phyloP scores from a whole-genome alignment of 37 sponge, comb jelly and placozoan species.

The Ephydatia muelleri region DNA sequence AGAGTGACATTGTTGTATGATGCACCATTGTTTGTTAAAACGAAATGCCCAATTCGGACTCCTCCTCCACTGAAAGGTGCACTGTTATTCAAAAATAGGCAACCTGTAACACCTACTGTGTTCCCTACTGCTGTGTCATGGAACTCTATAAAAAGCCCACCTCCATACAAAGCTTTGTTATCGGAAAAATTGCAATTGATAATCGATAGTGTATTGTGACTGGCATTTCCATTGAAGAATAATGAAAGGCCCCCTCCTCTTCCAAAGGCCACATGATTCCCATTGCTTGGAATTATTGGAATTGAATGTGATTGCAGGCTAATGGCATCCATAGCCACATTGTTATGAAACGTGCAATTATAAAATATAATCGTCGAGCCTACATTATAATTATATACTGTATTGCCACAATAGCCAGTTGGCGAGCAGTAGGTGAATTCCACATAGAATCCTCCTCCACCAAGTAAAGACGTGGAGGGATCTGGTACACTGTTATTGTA shows the following conservation, averaged over 20 bases:
- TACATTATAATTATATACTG: not conserved
- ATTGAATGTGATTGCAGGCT: not conserved
- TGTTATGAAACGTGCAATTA: conserved; percentile 4
- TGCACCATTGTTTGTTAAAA: not conserved
- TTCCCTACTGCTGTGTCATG: conserved; percentile 35
- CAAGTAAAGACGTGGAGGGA: not conserved
- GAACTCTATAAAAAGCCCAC: conserved; percentile 58
- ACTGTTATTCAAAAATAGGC: not conserved
- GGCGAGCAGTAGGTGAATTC: conserved; percentile 60
- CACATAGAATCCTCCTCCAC: conserved; percentile 61
- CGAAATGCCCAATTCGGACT: conserved; percentile 14
- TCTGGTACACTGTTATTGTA: not conserved
- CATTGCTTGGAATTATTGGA: conserved; percentile 4
- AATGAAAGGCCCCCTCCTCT: conserved; percentile 63
- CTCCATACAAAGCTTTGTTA: conserved; percentile 53
- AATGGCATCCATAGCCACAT: not conserved
- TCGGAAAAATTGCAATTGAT: conserved; percentile 10
- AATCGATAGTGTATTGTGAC: conserved; percentile 3
- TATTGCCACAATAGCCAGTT: conserved; percentile 13
- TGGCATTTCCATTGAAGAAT: conserved; percentile 50
- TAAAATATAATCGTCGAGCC: not conserved
- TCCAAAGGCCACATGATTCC: conserved; percentile 31
- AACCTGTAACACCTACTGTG: not conserved
- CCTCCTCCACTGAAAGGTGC: conserved; percentile 16
- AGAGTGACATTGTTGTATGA: not conserved